Base-by-base conservation (phyloP, 2,888 invertebrate species). In the Xestia ashworthii region DNA sequence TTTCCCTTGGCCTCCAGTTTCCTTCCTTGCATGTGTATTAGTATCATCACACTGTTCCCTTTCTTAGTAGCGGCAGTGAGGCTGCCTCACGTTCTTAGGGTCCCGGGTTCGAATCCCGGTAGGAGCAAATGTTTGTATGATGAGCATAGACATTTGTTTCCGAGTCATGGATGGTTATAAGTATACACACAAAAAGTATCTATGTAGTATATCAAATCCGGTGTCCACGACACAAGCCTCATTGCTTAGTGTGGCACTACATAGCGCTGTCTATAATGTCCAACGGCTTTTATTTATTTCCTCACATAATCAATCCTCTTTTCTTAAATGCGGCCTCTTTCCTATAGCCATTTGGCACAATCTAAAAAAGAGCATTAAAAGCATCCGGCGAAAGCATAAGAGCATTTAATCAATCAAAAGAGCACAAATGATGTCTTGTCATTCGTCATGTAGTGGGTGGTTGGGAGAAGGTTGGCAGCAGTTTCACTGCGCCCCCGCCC, bases 341-440 rank as follows among this genome's bases (percentile, higher is more conserved):
- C 8, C 1, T 67, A 6, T 5, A 22, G 16, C 4, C 25, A 22
- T 48, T 32, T 41, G 16, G 11, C n/a, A 1, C 5, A 11, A 22
- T 8, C 19, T 60, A 75, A 60, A 74, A 74, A 53, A 8, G 5
- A 72, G 14, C 32, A 32, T 12, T 14, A 9, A 16, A 9, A 46
- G 12, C 19, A 32, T n/a, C 32, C 5, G 9, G 32, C 44, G 48
- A 25, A 1, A 73, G 41, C 72, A 32, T 41, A 22, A 41, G 16
- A 41, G 25, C 41, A 19, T 48, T 48, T 41, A 71, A 74, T 72
- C 58, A 71, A 72, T 75, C 50, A 75, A 38, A 41, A 46, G 73
- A 16, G 14, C 55, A 48, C 16, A 58, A 48, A 46, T 46, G 41
- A 74, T 58, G 73, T 14, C 55, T 48, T 58, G 38, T 25, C 38